phyloP scores from a whole-genome alignment of 2,888 invertebrate genomes.

The Mythimna loreyi region DNA sequence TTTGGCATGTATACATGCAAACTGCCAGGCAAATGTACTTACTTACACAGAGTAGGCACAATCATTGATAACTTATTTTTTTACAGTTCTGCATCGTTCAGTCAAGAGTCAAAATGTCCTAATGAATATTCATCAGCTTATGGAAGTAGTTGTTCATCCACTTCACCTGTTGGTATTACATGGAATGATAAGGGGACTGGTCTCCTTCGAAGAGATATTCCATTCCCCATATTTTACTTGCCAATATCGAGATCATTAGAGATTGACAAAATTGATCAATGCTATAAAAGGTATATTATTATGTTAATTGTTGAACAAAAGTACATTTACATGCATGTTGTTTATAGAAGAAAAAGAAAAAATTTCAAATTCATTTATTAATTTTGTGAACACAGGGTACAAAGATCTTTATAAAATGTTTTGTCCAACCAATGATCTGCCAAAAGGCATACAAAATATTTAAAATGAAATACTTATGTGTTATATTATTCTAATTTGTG shows the following conservation, averaged over 20 bases:
- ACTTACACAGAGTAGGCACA: not conserved
- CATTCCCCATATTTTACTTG: constrained; percentile 97
- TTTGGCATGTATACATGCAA: not conserved
- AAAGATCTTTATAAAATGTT: no score
- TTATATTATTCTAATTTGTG: not conserved
- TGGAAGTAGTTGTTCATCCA: constrained; percentile 87
- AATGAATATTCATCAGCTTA: constrained; percentile 92
- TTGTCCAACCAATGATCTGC: no score
- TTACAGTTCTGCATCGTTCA: constrained; percentile 81
- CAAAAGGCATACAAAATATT: no score
- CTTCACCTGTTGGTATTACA: constrained; percentile 90
- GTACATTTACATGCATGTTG: not conserved
- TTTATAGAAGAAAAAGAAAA: no score
- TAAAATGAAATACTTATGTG: no score
- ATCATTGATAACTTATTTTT: not conserved
- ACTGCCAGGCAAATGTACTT: not conserved
- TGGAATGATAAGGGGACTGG: constrained; percentile 96
- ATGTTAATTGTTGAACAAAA: constrained; percentile 21
- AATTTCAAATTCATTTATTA: no score
- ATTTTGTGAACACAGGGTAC: no score
- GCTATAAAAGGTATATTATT: constrained; percentile 88
- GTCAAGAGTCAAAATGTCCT: constrained; percentile 95
- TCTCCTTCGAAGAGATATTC: constrained; percentile 94
- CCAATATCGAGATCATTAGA: constrained; percentile 88
- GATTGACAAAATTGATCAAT: constrained; percentile 91